phyloP scores from a whole-genome alignment of 2,888 invertebrate species.

The Hartigia nigra region DNA sequence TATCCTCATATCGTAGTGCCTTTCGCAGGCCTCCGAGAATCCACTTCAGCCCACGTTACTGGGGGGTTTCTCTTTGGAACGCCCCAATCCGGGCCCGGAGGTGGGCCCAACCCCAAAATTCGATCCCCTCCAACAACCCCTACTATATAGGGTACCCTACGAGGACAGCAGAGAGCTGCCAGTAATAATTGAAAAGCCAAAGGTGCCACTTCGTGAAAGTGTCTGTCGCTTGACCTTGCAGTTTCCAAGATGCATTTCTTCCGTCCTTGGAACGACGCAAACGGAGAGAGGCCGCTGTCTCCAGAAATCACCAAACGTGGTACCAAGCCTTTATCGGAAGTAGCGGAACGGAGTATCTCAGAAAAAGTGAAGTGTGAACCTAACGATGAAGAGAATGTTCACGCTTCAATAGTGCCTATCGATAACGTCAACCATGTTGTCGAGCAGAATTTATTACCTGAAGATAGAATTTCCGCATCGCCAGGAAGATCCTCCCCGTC shows the following conservation, averaged over 20 bases:
- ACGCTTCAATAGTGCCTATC: neutral
- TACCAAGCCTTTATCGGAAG: neutral
- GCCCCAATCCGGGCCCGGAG: constrained; percentile 49
- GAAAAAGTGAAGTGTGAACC: constrained; percentile 19
- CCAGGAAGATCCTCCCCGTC: neutral
- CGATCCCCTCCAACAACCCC: constrained; percentile 21
- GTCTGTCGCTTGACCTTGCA: neutral
- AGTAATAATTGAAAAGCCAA: neutral
- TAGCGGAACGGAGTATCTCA: neutral
- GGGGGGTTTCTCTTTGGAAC: constrained; percentile 29
- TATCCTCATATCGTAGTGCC: constrained; percentile 31
- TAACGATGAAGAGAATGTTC: neutral
- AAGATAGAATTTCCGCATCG: neutral
- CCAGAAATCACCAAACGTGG: neutral
- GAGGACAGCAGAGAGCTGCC: neutral
- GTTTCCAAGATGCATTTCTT: constrained; percentile 34
- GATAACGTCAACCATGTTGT: neutral
- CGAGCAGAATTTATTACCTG: neutral
- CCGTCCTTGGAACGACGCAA: constrained; percentile 45
- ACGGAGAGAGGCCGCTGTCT: constrained; percentile 1
- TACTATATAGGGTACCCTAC: constrained; percentile 30
- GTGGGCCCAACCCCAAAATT: constrained; percentile 34
- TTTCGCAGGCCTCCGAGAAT: constrained; percentile 42
- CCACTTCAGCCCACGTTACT: constrained; percentile 29
- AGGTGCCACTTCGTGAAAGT: neutral